These are phyloP conservation scores for Hippocampus abdominalis DNA, from an alignment of 2,113 vertebrate species.

Conservation along the genomic window DNA sequence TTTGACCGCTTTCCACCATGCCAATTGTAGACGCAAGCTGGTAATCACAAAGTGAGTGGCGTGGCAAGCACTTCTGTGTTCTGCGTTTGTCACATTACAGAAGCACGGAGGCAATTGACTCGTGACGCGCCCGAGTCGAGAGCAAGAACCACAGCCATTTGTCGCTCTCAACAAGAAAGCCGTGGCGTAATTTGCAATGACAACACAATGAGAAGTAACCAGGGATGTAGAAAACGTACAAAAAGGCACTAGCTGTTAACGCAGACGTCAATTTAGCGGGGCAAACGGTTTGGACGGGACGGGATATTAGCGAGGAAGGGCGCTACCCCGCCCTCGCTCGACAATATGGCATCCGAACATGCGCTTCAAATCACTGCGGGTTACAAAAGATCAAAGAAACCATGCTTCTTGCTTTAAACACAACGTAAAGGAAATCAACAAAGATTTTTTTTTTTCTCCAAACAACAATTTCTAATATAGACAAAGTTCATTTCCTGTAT, in stretches of 20 bases:
- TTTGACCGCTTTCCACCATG: constrained; percentile 16
- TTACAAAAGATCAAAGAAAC: constrained; percentile 44
- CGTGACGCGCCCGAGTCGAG: background rate
- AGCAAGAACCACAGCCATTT: constrained; percentile 6
- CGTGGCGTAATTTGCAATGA: constrained; percentile 35
- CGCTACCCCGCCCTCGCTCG: constrained; percentile 18
- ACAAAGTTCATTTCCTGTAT: constrained; percentile 54
- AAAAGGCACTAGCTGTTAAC: constrained; percentile 58
- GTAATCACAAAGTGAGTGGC: constrained; percentile 10
- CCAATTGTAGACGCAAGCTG: background rate
- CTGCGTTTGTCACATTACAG: constrained; percentile 9
- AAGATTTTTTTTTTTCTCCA: constrained; percentile 12
- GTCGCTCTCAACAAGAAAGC: constrained; percentile 26
- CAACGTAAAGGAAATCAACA: constrained; percentile 36
- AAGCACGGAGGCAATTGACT: constrained; percentile 11
- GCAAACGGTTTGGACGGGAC: constrained; percentile 7
- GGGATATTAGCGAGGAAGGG: constrained; percentile 25
- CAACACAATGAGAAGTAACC: constrained; percentile 16
- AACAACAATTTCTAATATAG: constrained; percentile 52
- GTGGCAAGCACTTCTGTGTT: constrained; percentile 6
- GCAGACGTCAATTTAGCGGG: background rate
- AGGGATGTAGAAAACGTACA: constrained; percentile 25
- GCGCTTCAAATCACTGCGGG: constrained; percentile 42
- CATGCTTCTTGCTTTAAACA: constrained; percentile 25
- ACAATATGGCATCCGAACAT: constrained; percentile 45